phyloP scores from a whole-genome alignment of 2,888 invertebrate genomes.

The Cenopis cana region DNA sequence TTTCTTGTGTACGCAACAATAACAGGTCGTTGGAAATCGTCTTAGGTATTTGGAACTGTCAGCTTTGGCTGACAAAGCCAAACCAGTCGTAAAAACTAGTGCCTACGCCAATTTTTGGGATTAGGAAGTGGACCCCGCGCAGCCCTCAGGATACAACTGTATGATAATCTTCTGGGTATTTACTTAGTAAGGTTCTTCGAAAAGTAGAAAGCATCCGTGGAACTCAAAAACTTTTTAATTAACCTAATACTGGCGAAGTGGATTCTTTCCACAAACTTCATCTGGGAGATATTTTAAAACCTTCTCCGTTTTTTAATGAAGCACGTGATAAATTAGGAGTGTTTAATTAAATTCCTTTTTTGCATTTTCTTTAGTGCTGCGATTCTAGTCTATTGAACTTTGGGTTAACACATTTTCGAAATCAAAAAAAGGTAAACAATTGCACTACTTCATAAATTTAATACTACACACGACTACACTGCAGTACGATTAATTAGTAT shows the following conservation, averaged over 20 bases:
- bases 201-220: conserved; percentile 40
- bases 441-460: too few species aligned
- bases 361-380: background rate
- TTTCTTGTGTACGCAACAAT: background rate
- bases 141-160: too few species aligned
- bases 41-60: too few species aligned
- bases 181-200: conserved; percentile 5
- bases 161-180: background rate
- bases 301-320: conserved; percentile 36
- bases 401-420: background rate
- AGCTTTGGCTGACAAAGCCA: too few species aligned
- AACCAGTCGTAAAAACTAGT: too few species aligned
- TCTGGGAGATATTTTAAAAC: conserved; percentile 39
- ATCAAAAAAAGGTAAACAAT: too few species aligned
- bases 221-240: conserved; percentile 52
- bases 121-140: too few species aligned
- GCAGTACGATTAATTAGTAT: too few species aligned
- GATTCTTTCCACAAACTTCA: conserved; percentile 42
- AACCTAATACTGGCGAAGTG: conserved; percentile 46
- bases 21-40: background rate
- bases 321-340: conserved; percentile 32
- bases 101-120: too few species aligned
- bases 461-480: too few species aligned
- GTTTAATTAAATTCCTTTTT: conserved; percentile 29
- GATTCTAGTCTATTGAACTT: background rate